These are phyloP conservation scores for Hipparchia sbordonii DNA, from an alignment of 2,888 invertebrate species.

Conservation along the genomic window DNA sequence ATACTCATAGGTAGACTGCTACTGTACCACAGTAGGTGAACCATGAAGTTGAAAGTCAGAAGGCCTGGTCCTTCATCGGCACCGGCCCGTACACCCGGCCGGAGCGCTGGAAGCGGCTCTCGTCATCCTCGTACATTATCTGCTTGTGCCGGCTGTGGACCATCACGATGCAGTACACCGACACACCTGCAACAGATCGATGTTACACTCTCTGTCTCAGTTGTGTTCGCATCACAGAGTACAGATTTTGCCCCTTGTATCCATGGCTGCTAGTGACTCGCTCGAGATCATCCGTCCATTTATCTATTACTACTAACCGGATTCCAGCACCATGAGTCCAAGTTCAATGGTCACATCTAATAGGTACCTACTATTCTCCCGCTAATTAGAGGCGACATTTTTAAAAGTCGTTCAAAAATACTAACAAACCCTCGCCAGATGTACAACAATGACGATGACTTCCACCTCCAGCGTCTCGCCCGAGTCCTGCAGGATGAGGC, in stretches of 20 bases:
- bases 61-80: conserved; percentile 36
- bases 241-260: no score
- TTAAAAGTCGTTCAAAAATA: background rate
- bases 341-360: no score
- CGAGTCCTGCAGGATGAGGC: conserved; percentile 71
- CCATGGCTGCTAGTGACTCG: no score
- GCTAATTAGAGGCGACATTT: no score
- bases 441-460: conserved; percentile 57
- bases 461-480: conserved; percentile 65
- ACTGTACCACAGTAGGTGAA: background rate
- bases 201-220: no score
- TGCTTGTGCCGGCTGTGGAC: conserved; percentile 76
- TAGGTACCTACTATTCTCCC: no score
- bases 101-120: conserved; percentile 60
- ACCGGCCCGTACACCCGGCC: conserved; percentile 63
- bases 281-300: no score
- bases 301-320: no score
- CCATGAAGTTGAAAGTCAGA: conserved; percentile 1
- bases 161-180: conserved; percentile 72
- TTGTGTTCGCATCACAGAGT: no score
- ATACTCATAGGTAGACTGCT: no score
- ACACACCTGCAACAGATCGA: conserved; percentile 55
- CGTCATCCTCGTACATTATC: conserved; percentile 68
- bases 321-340: no score
- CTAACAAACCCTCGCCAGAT: conserved; percentile 68